Percentiles rank a stretch among this genome's conserved stretches.
phyloP scores from a whole-genome alignment of 1,140 invertebrate genomes.

The Stegodyphus mimosarum region DNA sequence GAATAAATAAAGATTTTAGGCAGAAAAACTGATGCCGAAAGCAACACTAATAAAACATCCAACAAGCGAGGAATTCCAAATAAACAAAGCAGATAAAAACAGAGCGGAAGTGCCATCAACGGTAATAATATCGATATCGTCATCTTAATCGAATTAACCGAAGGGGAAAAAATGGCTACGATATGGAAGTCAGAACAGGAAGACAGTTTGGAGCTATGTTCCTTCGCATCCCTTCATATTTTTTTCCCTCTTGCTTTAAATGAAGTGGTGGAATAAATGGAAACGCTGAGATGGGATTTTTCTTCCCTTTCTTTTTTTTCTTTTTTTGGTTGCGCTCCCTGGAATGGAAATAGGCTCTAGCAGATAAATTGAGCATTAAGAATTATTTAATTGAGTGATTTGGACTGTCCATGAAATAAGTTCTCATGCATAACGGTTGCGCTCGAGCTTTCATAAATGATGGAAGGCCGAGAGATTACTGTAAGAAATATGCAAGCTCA shows the following conservation, averaged over 20 bases:
- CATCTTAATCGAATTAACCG: constrained; percentile 57
- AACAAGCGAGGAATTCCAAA: background rate
- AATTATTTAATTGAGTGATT: constrained; percentile 49
- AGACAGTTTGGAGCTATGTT: constrained; percentile 18
- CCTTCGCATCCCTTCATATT: background rate
- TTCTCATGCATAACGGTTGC: too few relatives aligned
- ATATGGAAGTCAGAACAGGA: constrained; percentile 17
- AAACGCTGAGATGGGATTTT: constrained; percentile 2
- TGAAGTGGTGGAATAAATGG: constrained; percentile 18
- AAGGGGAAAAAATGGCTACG: constrained; percentile 44
- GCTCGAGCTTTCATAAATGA: too few relatives aligned
- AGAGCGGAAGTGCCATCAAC: constrained; percentile 27
- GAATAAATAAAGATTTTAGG: background rate
- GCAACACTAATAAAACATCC: too few relatives aligned
- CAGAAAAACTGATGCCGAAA: too few relatives aligned
- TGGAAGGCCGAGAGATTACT: too few relatives aligned
- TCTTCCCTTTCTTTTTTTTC: background rate
- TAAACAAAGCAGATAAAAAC: background rate
- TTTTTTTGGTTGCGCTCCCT: too few relatives aligned
- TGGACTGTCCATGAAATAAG: too few relatives aligned
- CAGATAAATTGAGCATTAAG: constrained; percentile 41
- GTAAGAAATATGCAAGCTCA: too few relatives aligned
- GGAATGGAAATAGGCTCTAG: constrained; percentile 33
- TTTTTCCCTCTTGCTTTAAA: background rate
- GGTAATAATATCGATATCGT: constrained; percentile 58